These are phyloP conservation scores for Micronisus gabar DNA, from an alignment of 2,113 vertebrate genomes.

Conservation along the genomic window DNA sequence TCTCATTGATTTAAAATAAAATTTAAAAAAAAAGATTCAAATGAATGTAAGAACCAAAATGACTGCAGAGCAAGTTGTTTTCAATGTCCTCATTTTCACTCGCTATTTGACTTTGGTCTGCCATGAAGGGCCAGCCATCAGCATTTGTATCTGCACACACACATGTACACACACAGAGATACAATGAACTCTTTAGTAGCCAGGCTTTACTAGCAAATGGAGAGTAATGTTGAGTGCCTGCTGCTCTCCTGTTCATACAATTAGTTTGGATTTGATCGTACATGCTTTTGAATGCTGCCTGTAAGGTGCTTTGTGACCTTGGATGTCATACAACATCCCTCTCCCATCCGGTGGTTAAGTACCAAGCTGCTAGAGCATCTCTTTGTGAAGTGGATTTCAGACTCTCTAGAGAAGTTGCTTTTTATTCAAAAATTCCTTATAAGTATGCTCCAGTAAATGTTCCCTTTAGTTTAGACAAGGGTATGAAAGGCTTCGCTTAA, in stretches of 20 bases:
- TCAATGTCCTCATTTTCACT: background rate
- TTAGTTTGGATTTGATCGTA: background rate
- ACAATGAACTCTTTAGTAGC: background rate
- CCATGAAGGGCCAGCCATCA: background rate
- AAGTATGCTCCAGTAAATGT: background rate
- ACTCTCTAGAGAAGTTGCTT: background rate
- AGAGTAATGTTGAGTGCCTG: background rate
- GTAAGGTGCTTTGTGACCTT: background rate
- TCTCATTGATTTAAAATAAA: background rate
- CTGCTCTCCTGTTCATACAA: background rate
- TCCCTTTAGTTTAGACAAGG: background rate
- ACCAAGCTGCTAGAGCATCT: background rate
- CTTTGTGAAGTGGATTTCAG: background rate
- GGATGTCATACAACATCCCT: background rate
- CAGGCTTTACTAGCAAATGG: background rate
- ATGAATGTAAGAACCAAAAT: background rate
- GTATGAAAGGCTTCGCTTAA: background rate
- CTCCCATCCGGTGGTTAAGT: background rate
- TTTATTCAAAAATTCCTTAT: background rate
- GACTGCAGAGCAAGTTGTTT: background rate
- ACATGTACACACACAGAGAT: background rate
- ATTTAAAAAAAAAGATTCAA: background rate
- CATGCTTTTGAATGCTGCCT: background rate
- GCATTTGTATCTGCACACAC: background rate
- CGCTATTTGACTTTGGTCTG: background rate